phyloP scores from a whole-genome alignment of 2,113 vertebrate genomes.

The Ia io region DNA sequence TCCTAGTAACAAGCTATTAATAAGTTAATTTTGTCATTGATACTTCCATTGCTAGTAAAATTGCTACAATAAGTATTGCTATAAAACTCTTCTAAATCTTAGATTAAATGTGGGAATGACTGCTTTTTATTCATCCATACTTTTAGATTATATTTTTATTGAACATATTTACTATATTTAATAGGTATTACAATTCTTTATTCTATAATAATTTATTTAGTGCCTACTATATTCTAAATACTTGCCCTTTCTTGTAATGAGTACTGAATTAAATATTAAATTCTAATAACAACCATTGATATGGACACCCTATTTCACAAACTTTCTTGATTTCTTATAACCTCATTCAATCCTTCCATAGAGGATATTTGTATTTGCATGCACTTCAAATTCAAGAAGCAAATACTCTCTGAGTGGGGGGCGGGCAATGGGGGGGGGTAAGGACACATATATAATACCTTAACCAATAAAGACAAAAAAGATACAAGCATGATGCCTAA shows the following conservation, averaged over 20 bases:
- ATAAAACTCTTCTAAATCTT: background rate
- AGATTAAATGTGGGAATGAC: background rate
- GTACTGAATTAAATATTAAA: slow-evolving; percentile 10
- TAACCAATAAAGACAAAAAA: background rate
- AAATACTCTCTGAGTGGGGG: background rate
- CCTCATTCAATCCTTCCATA: background rate
- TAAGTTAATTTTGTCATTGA: background rate
- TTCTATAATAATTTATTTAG: background rate
- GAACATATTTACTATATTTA: background rate
- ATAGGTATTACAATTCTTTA: background rate
- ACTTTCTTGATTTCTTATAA: background rate
- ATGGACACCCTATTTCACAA: background rate
- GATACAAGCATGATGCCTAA: background rate
- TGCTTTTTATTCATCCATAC: background rate
- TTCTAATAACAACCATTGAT: background rate
- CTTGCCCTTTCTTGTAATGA: background rate
- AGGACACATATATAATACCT: too few species aligned
- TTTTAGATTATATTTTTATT: background rate
- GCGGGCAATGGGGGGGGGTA: too few species aligned
- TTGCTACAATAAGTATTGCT: background rate
- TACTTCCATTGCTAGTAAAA: background rate
- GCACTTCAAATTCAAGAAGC: background rate
- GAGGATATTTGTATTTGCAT: background rate
- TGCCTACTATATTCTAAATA: background rate
- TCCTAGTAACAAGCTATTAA: background rate